Evolutionary conservation across 2,888 invertebrate genomes (phyloP).

Genomic region (Pristionchus fissidentatus): DNA sequence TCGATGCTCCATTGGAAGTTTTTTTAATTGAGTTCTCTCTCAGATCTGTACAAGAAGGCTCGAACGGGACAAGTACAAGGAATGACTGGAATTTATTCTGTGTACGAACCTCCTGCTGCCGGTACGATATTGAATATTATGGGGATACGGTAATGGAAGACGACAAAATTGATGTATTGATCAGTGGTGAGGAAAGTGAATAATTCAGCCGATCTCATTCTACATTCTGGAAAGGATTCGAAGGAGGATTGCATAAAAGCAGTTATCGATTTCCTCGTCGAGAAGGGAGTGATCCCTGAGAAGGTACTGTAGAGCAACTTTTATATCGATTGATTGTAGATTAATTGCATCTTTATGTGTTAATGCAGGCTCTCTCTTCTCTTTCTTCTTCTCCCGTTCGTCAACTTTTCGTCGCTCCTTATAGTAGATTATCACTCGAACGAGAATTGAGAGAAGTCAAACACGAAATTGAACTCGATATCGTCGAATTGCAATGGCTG

Average conservation of each 20-base stretch:
- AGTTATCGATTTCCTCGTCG: constrained; percentile 87
- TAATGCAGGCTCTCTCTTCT: constrained; percentile 73
- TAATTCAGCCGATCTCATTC: constrained; percentile 84
- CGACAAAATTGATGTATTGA: not conserved
- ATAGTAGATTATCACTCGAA: constrained; percentile 81
- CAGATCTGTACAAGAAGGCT: constrained; percentile 93
- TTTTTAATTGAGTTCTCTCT: constrained; percentile 76
- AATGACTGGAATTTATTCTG: constrained; percentile 91
- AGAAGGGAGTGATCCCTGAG: constrained; percentile 77
- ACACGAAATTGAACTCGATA: constrained; percentile 83
- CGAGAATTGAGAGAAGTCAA: constrained; percentile 86
- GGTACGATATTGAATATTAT: too few relatives aligned
- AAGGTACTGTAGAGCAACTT: constrained; percentile 50
- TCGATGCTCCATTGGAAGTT: constrained; percentile 93
- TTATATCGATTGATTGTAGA: not conserved
- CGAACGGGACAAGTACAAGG: constrained; percentile 91
- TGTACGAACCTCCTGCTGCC: constrained; percentile 81
- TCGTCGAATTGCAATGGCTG: constrained; percentile 94
- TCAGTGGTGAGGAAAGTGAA: not conserved
- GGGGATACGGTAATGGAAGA: constrained; percentile 76
- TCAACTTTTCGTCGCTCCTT: constrained; percentile 59
- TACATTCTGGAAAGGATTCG: constrained; percentile 83
- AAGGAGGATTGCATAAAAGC: constrained; percentile 89
- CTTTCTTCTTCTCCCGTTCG: constrained; percentile 62
- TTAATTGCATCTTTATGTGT: not conserved